phyloP scores from a whole-genome alignment of 2,113 vertebrate genomes.

The Lepus timidus region DNA sequence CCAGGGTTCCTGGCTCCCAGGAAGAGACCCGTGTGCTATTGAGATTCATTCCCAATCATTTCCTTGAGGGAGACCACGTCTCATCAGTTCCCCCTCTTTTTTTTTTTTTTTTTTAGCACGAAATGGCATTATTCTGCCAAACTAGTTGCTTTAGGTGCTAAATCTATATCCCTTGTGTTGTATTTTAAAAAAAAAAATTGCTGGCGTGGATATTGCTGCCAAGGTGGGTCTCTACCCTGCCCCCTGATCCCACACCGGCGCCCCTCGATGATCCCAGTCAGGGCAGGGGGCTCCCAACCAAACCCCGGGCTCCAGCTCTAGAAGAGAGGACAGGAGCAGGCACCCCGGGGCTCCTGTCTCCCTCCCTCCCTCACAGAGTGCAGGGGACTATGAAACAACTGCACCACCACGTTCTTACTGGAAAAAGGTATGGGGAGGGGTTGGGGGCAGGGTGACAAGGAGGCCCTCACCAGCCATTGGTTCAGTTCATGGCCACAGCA shows the following conservation, averaged over 20 bases:
- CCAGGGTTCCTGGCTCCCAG: constrained; percentile 40
- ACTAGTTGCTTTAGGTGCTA: constrained; percentile 50
- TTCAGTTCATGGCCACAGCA: too few relatives aligned
- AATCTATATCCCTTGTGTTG: neutral
- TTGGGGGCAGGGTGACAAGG: too few relatives aligned
- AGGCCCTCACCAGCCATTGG: accelerated
- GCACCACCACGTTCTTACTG: accelerated
- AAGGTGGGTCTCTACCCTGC: neutral
- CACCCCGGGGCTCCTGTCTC: accelerated
- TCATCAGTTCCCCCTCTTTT: constrained; percentile 65
- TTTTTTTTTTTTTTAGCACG: neutral
- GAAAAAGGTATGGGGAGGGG: neutral
- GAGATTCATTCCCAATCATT: constrained; percentile 69
- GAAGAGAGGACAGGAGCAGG: neutral
- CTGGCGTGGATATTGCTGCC: neutral
- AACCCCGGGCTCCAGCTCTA: neutral
- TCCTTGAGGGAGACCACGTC: constrained; percentile 62
- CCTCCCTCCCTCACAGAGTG: accelerated
- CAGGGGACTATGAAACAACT: accelerated
- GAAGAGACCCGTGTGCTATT: neutral
- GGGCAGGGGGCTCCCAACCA: too few relatives aligned
- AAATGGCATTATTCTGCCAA: constrained; percentile 59
- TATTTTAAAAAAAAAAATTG: neutral
- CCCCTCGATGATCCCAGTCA: neutral
- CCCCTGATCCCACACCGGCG: neutral